These are phyloP conservation scores for Tridacna gigas DNA, from an alignment of 2,888 invertebrate species.

Conservation along the genomic window DNA sequence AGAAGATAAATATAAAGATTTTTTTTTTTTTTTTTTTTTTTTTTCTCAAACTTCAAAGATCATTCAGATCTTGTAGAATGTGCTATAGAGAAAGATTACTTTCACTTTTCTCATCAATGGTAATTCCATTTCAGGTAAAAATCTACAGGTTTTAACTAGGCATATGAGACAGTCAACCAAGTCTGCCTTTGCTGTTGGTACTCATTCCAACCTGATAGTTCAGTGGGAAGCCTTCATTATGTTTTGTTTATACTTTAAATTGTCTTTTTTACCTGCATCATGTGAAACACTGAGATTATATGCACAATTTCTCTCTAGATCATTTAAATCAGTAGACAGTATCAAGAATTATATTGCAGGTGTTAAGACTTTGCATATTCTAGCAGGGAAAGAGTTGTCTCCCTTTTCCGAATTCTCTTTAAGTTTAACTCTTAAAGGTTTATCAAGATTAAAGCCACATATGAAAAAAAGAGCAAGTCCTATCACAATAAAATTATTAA, in stretches of 20 bases:
- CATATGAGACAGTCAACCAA: too few relatives aligned
- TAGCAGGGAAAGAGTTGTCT: not conserved
- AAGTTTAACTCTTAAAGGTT: constrained; percentile 14
- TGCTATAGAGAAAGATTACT: not conserved
- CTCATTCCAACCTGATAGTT: constrained; percentile 16
- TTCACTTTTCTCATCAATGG: not conserved
- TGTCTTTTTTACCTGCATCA: constrained; percentile 21
- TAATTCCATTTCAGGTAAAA: not conserved
- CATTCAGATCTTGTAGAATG: too few relatives aligned
- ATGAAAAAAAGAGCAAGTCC: not conserved
- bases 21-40: too few relatives aligned
- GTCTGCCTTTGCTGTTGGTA: constrained; percentile 14
- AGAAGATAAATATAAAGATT: constrained; percentile 6
- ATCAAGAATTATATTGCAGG: constrained; percentile 32
- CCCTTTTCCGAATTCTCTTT: constrained; percentile 25
- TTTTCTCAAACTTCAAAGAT: too few relatives aligned
- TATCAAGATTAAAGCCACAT: constrained; percentile 10
- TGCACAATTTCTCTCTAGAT: constrained; percentile 33
- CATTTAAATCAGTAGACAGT: constrained; percentile 31
- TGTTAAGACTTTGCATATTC: constrained; percentile 23
- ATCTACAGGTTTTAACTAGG: not conserved
- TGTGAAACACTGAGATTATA: constrained; percentile 28
- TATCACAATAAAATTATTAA: constrained; percentile 1
- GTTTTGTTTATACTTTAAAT: constrained; percentile 33
- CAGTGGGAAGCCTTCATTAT: constrained; percentile 29